phyloP scores from a whole-genome alignment of 2,888 invertebrate species.

The Melinopterus prodromus region DNA sequence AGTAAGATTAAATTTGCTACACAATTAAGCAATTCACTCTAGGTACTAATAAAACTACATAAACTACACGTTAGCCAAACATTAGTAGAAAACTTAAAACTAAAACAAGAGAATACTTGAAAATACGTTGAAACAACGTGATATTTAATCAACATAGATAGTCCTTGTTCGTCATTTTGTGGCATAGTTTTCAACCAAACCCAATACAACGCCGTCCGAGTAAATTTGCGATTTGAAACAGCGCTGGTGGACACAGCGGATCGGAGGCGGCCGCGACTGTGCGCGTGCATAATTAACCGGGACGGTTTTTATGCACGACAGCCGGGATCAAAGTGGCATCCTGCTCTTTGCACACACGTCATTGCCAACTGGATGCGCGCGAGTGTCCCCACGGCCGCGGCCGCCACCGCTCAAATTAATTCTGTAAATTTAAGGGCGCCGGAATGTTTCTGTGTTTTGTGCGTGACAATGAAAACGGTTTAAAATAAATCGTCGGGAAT shows the following conservation, averaged over 20 bases:
- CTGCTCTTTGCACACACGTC: neutral
- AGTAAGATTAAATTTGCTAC: too few relatives aligned
- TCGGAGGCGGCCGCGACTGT: neutral
- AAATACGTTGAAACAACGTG: neutral
- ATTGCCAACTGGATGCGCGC: neutral
- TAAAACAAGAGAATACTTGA: too few relatives aligned
- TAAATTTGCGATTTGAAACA: neutral
- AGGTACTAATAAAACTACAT: too few relatives aligned
- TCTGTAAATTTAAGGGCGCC: neutral
- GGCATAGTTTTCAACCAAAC: neutral
- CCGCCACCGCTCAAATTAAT: neutral
- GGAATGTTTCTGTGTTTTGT: neutral
- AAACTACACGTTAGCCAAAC: too few relatives aligned
- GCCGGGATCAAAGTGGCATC: neutral
- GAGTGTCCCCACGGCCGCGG: neutral
- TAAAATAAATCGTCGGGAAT: neutral
- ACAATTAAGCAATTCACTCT: too few relatives aligned
- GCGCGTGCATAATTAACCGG: neutral
- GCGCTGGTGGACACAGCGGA: neutral
- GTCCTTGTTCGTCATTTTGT: neutral
- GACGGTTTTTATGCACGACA: neutral
- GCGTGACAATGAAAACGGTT: conserved; percentile 4
- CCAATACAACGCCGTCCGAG: neutral
- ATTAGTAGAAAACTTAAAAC: too few relatives aligned
- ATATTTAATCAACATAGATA: neutral